Evolutionary conservation across 2,888 invertebrate species (phyloP).

Genomic region (Mesorhabditis belari): DNA sequence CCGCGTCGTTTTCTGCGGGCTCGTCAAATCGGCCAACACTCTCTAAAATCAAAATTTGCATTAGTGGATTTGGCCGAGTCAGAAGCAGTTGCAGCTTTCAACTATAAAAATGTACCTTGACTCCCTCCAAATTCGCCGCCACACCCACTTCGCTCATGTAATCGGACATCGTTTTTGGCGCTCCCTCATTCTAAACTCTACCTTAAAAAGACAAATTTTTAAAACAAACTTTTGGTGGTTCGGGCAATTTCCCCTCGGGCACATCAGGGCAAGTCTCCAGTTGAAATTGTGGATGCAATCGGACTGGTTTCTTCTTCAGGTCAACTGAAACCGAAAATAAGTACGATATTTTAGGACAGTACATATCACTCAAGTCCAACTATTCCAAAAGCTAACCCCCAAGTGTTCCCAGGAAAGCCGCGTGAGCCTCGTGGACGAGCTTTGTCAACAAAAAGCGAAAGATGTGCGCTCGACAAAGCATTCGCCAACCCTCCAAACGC

Average conservation of each 20-base stretch:
- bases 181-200: background rate
- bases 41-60: background rate
- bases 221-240: conserved; percentile 1
- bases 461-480: conserved; percentile 8
- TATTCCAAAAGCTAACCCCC: conserved; percentile 4
- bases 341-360: too few species aligned
- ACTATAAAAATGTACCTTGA: too few species aligned
- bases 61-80: background rate
- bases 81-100: too few species aligned
- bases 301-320: background rate
- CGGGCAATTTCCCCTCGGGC: background rate
- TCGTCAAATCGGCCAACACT: conserved; percentile 3
- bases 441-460: conserved; percentile 8
- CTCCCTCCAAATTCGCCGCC: background rate
- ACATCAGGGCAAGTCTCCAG: conserved; percentile 4
- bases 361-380: too few species aligned
- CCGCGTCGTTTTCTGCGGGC: conserved; percentile 4
- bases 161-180: background rate
- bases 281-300: conserved; percentile 7
- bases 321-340: background rate
- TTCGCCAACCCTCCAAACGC: conserved; percentile 16
- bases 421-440: conserved; percentile 4
- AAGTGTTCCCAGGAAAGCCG: conserved; percentile 1
- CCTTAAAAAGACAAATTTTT: background rate
- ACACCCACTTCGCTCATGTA: background rate